Evolutionary conservation across 2,888 invertebrate genomes (phyloP), one percentile per base, ranked within the genome.

Genomic region (Apotomis turbidana): DNA sequence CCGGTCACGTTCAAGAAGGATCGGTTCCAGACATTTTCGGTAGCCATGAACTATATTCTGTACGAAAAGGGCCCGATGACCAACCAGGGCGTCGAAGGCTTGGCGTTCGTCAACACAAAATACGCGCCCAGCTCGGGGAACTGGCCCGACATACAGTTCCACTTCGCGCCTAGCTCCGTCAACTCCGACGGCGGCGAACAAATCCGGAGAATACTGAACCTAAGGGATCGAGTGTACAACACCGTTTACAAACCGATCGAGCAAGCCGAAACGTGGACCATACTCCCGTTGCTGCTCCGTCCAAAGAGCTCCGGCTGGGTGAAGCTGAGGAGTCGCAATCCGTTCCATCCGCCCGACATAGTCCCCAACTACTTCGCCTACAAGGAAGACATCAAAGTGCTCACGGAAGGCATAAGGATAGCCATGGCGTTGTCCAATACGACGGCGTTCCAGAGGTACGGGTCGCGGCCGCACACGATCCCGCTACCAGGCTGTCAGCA

Each of bases 291-390:
- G 4, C 87, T 98, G 0, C 87, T 99, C 77, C 94, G 99, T 5
- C 98, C 99, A 0, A 96, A 96, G 81, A 98, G 98, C 83, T 95
- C 95, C 0, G 99, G 99, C 0, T 96, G 96, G 95, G 93, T 99
- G n/a, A 95, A 96, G 66, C 89, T 99, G 15, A 95, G 95, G 77
- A 97, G 97, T 62, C 94, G 94, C 52, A 96, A 98, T 87, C 98
- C 98, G 0, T 94, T 96, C 76, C 95, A 96, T 0, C 95, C 97
- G 75, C 99, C 98, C 0, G 95, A 96, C 12, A 96, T 99, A 69
- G 97, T 97, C 84, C 98, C 99, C 0, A 98, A 99, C 86, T 99
- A 99, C 85, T 97, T 99, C 83, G 95, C 97, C 0, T 96, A 97
- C 78, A 95, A 96, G 76, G 95, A 97, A 81, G 99, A 99, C 80